phyloP scores from a whole-genome alignment of 2,113 vertebrate species.

The Pedetes capensis region DNA sequence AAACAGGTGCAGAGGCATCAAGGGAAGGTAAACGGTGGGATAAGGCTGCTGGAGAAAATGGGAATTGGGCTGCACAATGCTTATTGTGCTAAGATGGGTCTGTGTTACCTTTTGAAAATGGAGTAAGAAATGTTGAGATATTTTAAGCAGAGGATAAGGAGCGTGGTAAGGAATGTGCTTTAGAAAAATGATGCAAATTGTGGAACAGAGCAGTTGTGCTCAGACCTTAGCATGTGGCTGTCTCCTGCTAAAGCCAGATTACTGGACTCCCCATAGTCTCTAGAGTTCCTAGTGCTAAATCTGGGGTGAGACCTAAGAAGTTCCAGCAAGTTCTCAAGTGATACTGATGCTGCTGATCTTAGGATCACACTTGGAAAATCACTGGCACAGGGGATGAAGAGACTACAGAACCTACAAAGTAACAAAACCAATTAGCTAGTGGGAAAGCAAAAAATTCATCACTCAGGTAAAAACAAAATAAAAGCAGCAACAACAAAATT shows the following conservation, averaged over 20 bases:
- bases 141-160: background rate
- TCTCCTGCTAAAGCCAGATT: background rate
- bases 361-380: background rate
- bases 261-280: fast-evolving
- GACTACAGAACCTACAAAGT: background rate
- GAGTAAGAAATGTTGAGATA: background rate
- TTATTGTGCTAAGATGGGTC: background rate
- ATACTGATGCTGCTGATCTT: background rate
- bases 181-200: background rate
- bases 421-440: background rate
- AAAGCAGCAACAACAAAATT: background rate
- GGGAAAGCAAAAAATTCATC: background rate
- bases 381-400: background rate
- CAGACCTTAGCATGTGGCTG: background rate
- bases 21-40: background rate
- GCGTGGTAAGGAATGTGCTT: background rate
- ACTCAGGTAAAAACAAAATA: background rate
- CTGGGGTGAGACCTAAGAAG: background rate
- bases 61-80: background rate
- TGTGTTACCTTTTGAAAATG: background rate
- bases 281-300: background rate
- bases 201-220: background rate
- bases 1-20: background rate
- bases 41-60: background rate
- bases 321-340: background rate